Percentiles rank a stretch among this genome's conserved stretches.
Evolutionary conservation across 1,140 invertebrate genomes (phyloP).

Genomic region (Globodera rostochiensis): DNA sequence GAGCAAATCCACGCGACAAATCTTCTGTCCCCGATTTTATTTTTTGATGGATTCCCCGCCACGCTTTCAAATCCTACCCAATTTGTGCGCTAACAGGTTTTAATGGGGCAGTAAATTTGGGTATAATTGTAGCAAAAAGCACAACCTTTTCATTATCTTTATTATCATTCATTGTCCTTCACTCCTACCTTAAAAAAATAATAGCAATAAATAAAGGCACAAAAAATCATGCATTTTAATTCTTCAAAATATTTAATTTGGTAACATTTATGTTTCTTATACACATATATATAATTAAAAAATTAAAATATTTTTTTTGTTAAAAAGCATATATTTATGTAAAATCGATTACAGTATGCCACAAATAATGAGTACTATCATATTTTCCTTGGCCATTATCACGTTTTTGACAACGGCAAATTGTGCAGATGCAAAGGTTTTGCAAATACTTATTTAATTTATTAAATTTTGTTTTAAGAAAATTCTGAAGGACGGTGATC

Average conservation of each 20-base stretch:
- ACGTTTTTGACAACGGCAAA: no score
- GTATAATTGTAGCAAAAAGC: neutral
- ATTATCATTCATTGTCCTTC: neutral
- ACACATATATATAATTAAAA: neutral
- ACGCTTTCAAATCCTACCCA: neutral
- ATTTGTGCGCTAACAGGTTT: neutral
- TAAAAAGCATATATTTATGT: no score
- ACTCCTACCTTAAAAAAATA: neutral
- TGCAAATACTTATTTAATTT: no score
- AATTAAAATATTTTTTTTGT: no score
- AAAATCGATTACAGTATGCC: no score
- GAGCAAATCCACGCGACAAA: neutral
- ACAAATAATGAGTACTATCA: no score
- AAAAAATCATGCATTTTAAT: no score
- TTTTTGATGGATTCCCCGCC: neutral
- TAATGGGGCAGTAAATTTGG: neutral
- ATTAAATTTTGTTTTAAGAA: neutral
- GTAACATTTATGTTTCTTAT: neutral
- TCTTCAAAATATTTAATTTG: no score
- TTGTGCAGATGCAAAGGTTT: no score
- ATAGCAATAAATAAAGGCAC: neutral
- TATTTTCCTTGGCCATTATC: no score
- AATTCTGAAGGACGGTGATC: neutral
- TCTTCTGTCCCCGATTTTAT: neutral
- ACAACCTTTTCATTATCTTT: neutral